Conservation (phyloP, 64 coral and sea anemone genomes). For the Platygyra sinensis region DNA sequence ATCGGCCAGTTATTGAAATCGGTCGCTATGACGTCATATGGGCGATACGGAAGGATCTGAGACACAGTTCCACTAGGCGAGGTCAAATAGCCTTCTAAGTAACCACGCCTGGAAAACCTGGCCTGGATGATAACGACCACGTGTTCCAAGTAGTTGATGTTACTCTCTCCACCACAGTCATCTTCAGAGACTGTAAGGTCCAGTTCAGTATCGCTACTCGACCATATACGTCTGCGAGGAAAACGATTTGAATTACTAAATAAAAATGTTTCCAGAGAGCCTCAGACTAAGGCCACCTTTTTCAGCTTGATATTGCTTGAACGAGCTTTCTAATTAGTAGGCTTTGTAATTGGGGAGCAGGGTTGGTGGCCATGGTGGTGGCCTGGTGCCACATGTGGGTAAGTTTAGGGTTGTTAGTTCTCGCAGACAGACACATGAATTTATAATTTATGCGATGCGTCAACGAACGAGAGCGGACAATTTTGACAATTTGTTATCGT, state of each 20-base stretch:
- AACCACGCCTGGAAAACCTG: constrained; percentile 36
- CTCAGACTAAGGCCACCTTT: too few relatives aligned
- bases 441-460: too few relatives aligned
- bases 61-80: constrained; percentile 24
- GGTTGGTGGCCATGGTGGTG: too few relatives aligned
- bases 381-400: too few relatives aligned
- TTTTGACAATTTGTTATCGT: too few relatives aligned
- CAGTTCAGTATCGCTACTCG: background rate
- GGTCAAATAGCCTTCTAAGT: constrained; percentile 13
- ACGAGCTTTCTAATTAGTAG: too few relatives aligned
- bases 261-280: too few relatives aligned
- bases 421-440: too few relatives aligned
- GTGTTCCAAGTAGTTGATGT: constrained; percentile 20
- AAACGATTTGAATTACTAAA: background rate
- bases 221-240: background rate
- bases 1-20: constrained; percentile 32
- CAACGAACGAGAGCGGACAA: too few relatives aligned
- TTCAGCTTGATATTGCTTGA: too few relatives aligned
- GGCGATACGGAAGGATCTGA: constrained; percentile 30
- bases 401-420: too few relatives aligned
- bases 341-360: too few relatives aligned
- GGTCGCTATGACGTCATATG: constrained; percentile 24
- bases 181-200: background rate
- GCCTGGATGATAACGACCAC: constrained; percentile 11
- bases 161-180: background rate